Conservation (phyloP, 2,113 vertebrate genomes). For the Pseudonaja textilis region DNA sequence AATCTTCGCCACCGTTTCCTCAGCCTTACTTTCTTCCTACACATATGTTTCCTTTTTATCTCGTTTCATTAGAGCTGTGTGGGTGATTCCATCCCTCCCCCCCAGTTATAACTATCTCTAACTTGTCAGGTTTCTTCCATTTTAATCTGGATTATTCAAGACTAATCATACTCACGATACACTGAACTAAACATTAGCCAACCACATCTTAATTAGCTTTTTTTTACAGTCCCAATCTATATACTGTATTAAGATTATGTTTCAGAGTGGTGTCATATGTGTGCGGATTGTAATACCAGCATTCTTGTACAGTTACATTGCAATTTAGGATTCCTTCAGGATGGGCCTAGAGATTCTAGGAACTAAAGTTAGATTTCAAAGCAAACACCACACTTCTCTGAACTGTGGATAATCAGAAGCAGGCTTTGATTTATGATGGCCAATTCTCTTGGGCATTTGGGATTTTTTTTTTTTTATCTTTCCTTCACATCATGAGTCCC, state of each 20-base stretch:
- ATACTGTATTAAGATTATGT: not conserved
- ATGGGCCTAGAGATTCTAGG: not conserved
- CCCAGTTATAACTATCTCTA: not conserved
- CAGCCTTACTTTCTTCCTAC: not conserved
- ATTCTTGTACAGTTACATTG: not conserved
- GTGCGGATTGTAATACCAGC: accelerated
- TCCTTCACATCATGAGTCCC: not conserved
- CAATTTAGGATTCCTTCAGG: not conserved
- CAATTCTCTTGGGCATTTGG: not conserved
- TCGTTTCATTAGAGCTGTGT: accelerated
- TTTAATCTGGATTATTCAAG: not conserved
- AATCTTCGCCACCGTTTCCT: no score
- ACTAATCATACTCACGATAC: not conserved
- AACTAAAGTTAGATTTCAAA: not conserved
- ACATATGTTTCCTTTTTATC: not conserved
- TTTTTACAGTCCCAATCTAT: not conserved
- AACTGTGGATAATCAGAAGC: not conserved
- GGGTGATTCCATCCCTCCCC: not conserved
- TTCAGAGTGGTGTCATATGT: not conserved
- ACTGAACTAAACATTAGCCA: not conserved
- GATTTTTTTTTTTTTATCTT: not conserved
- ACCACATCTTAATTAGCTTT: not conserved
- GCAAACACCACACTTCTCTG: not conserved
- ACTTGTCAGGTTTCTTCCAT: not conserved
- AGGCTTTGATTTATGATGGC: no score